These are phyloP conservation scores for Monoplex corrugatus DNA, from an alignment of 2,888 invertebrate species.

Conservation along the genomic window DNA sequence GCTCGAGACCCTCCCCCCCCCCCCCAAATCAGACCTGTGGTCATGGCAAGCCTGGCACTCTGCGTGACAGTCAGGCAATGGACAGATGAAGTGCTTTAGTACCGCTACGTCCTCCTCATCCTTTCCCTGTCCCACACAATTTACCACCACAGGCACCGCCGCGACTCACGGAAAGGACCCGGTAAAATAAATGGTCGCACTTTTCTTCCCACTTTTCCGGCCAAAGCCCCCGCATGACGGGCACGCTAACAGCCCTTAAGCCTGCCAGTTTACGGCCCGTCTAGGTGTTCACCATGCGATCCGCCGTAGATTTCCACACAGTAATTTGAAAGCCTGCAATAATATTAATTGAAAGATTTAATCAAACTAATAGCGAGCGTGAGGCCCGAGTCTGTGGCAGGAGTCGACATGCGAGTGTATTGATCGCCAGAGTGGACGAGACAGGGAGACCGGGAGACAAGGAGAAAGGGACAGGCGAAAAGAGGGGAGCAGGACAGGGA, in stretches of 20 bases:
- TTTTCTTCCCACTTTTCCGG: neutral
- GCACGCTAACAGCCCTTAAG: slow-evolving; percentile 31
- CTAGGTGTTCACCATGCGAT: slow-evolving; percentile 37
- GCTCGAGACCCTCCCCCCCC: no score
- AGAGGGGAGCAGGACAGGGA: neutral
- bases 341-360: slow-evolving; percentile 49
- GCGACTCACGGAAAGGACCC: neutral
- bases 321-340: slow-evolving; percentile 41
- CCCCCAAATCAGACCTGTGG: no score
- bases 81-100: neutral
- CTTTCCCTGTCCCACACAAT: slow-evolving; percentile 14
- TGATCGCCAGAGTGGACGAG: neutral
- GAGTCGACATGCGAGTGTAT: slow-evolving; percentile 41
- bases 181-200: neutral
- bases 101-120: neutral
- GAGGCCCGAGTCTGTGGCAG: neutral
- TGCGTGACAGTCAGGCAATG: neutral
- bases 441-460: no score
- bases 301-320: neutral
- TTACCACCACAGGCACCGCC: neutral
- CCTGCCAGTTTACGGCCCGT: slow-evolving; percentile 19
- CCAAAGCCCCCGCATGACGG: neutral
- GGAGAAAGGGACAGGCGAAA: neutral
- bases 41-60: no score
- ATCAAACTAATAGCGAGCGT: slow-evolving; percentile 44